Evolutionary conservation across 1,140 invertebrate genomes (phyloP), one percentile per base, ranked within the genome.

Genomic region (Philaenus spumarius): DNA sequence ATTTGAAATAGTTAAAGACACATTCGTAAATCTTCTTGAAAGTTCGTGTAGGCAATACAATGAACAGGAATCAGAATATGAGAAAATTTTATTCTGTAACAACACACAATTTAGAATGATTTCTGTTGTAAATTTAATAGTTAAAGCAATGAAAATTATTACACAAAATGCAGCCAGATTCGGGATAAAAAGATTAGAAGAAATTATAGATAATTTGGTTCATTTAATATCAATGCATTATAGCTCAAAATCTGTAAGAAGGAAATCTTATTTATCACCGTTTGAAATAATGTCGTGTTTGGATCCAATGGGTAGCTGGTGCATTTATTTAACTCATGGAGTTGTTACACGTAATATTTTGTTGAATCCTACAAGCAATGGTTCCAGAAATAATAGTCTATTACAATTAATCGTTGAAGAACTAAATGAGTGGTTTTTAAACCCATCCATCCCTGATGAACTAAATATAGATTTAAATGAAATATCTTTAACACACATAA

Each of bases 121-220:
- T 15, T 35, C 23, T 35, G 5, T 51, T 14, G 30, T 35, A 20
- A n/a, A 17, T n/a, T 19, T 51, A 35, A 23, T 51, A n/a, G 9
- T 51, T n/a, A 15, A 30, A 7, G 2, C 24, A 7, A 17, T 51
- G 2, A 24, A 35, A 51, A 24, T 30, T 17, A 26, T 19, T n/a
- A 30, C 47, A 3, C n/a, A 15, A 35, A 51, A 51, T 35, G 47
- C 30, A n/a, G 47, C 47, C 23, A 26, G 47, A 14, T 51, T 51
- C 17, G 47, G 47, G n/a, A n/a, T 30, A 14, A 51, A 26, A 5
- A 24, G 22, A 51, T 14, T 51, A 9, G 15, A 51, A 51, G 47
- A 51, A 24, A 51, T 35, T 7, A 30, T 51, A n/a, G 30, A 35
- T 2, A 51, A 35, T 23, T 35, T 51, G 15, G 22, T 51, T 23